Evolutionary conservation across 2,113 vertebrate species (phyloP), one percentile per base, ranked within the genome.

Genomic region (Nesogale talazaci): DNA sequence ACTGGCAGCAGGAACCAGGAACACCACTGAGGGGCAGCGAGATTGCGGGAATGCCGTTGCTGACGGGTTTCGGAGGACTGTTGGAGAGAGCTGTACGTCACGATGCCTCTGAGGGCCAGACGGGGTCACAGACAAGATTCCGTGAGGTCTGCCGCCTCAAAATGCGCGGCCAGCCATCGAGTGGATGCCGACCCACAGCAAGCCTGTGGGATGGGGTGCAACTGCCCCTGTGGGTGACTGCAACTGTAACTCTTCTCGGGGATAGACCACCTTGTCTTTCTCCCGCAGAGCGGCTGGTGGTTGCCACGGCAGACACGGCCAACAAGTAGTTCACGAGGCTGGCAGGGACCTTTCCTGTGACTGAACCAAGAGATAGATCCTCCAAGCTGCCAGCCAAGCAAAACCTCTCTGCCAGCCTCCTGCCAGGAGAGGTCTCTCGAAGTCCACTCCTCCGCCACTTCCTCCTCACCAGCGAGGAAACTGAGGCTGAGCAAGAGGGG

Each of bases 381-480:
- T n/a, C 4, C 1, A 10, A 46, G 42, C 42, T 5, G 15, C 15
- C 56, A 74, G 10, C 10, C 56, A 42, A 52, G 29, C 6, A 63
- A 34, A 56, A 16, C 6, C 2, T 22, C 36, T 19, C 36, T 78
- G 17, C 23, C 77, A 25, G 15, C 16, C 25, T 82, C 67, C 52
- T 0, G 1, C 23, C 9, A 0, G 17, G 42, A 80, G 10, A 9
- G 17, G 15, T 34, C 23, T 72, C 42, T 76, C 27, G 69, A 36
- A 61, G 31, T 31, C 36, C 75, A 36, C 23, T 2, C 27, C 36
- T 59, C n/a, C n/a, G n/a, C n/a, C n/a, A n/a, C n/a, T n/a, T n/a
- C n/a, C 31, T 29, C 75, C 75, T 87, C 90, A 76, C 29, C 69
- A 46, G 57, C 36, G 52, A 84, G 72, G 91, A 82, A 42, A 59